Evolutionary conservation across 2,888 invertebrate species (phyloP).

Genomic region (Halictus ligatus): DNA sequence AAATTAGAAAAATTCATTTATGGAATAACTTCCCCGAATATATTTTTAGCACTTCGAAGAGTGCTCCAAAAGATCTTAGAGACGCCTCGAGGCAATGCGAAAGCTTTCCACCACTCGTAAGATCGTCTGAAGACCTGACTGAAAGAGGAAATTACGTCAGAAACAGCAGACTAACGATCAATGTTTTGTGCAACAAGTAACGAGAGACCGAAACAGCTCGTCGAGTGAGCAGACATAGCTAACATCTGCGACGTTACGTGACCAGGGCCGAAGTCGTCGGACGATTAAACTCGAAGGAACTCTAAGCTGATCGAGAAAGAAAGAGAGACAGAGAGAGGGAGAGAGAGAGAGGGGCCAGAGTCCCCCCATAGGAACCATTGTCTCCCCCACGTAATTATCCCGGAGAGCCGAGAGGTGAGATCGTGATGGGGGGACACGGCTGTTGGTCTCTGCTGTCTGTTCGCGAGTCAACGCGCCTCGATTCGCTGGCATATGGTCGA

Average conservation of each 20-base stretch:
- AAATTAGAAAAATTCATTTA: too few relatives aligned
- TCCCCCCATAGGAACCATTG: conserved; percentile 42
- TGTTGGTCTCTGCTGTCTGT: not conserved
- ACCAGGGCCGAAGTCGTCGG: conserved; percentile 22
- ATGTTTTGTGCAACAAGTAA: not conserved
- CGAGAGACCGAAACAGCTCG: not conserved
- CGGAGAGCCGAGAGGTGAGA: conserved; percentile 14
- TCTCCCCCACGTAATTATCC: conserved; percentile 60
- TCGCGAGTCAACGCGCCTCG: conserved; percentile 11
- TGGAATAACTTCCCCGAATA: too few relatives aligned
- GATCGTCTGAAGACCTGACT: too few relatives aligned
- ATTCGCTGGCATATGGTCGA: conserved; percentile 58
- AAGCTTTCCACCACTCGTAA: too few relatives aligned
- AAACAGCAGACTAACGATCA: not conserved
- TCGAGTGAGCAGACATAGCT: not conserved
- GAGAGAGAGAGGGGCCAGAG: not conserved
- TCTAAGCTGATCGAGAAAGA: conserved; percentile 41
- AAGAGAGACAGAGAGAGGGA: not conserved
- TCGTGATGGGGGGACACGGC: conserved; percentile 7
- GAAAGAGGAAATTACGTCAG: not conserved
- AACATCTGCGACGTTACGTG: conserved; percentile 55
- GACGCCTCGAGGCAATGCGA: not conserved
- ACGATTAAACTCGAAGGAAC: conserved; percentile 38
- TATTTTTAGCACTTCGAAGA: too few relatives aligned
- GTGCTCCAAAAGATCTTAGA: too few relatives aligned